Evolutionary conservation across 2,888 invertebrate genomes (phyloP).

Genomic region (Aphodius granarius): DNA sequence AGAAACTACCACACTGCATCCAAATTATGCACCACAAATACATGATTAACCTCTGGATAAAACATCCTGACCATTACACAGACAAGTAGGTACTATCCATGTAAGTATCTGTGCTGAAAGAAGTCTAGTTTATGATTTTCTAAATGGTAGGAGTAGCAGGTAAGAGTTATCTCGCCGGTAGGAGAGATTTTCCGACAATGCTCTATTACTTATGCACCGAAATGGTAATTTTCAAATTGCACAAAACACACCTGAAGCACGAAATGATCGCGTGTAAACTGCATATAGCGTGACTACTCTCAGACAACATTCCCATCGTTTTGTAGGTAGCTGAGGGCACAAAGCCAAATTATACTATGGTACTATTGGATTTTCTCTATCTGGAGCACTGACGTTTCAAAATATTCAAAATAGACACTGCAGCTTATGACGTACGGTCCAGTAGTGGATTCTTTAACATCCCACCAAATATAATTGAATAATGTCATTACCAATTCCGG

Average conservation of each 20-base stretch:
- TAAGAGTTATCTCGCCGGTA: not conserved
- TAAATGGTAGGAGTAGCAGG: not conserved
- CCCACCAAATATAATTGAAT: not conserved
- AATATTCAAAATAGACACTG: too few species aligned
- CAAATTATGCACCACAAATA: not conserved
- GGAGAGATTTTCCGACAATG: not conserved
- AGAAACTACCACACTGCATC: not conserved
- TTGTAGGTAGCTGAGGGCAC: not conserved
- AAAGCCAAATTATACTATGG: not conserved
- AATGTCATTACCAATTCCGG: not conserved
- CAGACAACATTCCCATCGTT: not conserved
- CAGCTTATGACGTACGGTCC: too few species aligned
- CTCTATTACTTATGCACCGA: not conserved
- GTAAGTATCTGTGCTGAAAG: not conserved
- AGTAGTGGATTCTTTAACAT: not conserved
- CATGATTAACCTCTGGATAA: too few species aligned
- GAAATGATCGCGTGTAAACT: slow-evolving; percentile 6
- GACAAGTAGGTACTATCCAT: too few species aligned
- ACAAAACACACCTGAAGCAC: not conserved
- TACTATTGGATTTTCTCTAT: not conserved
- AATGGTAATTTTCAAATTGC: not conserved
- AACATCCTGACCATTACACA: too few species aligned
- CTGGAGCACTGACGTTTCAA: too few species aligned
- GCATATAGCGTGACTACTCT: not conserved
- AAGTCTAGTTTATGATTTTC: not conserved